These are phyloP conservation scores for Diadema setosum DNA, from an alignment of 35 echinoderm and acorn worm species.

Conservation along the genomic window DNA sequence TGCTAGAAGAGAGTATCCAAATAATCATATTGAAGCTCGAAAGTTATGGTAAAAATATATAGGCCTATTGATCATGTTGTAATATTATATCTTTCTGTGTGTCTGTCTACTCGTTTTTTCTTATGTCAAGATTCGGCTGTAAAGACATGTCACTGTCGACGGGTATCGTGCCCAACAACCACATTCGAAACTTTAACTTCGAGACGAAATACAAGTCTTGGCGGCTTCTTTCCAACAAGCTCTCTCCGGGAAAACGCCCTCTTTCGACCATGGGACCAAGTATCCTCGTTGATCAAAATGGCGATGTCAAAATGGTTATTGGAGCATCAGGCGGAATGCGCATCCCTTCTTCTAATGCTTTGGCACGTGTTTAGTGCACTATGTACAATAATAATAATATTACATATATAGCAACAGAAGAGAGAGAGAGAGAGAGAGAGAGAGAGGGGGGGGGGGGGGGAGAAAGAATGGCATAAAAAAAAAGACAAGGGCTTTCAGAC, in stretches of 20 bases:
- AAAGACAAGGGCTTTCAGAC: no score
- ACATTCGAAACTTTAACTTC: slow-evolving; percentile 50
- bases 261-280: slow-evolving; percentile 36
- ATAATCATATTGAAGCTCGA: no score
- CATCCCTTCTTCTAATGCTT: slow-evolving; percentile 47
- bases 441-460: background rate
- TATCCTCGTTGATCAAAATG: slow-evolving; percentile 26
- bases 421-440: background rate
- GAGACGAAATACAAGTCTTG: background rate
- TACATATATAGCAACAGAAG: background rate
- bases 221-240: slow-evolving; percentile 10
- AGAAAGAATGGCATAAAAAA: background rate
- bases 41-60: no score
- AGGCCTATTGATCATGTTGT: no score
- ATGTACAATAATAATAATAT: no score
- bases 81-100: no score
- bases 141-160: slow-evolving; percentile 31
- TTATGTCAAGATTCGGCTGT: slow-evolving; percentile 74
- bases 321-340: slow-evolving; percentile 49
- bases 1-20: no score
- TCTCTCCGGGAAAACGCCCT: slow-evolving; percentile 6
- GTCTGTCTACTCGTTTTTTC: no score
- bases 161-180: slow-evolving; percentile 60
- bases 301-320: slow-evolving; percentile 43
- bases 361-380: no score